A percentile compares a stretch with the other conserved stretches of the same genome.
Conservation (phyloP, 2,888 invertebrate species). For the Meiosimyza platycephala region DNA sequence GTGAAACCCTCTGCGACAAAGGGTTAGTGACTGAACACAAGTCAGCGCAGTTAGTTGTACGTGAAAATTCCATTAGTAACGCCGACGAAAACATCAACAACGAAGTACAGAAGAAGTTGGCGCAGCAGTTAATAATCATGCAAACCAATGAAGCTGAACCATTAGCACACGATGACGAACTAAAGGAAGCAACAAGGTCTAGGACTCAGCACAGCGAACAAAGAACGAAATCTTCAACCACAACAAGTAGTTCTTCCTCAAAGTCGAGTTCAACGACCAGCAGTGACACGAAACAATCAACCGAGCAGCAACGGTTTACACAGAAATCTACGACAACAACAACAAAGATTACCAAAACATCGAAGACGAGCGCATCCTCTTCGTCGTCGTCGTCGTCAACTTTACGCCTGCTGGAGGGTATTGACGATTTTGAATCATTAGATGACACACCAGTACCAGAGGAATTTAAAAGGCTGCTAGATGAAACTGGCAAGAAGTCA, state of each 20-base stretch:
- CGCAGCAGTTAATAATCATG: not conserved
- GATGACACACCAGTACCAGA: conserved; percentile 40
- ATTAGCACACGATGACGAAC: conserved; percentile 12
- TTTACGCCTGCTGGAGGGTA: conserved; percentile 45
- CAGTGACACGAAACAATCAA: not conserved
- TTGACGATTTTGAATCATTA: conserved; percentile 42
- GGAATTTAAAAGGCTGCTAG: conserved; percentile 39
- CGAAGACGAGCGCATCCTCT: conserved; percentile 36
- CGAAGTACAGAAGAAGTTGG: not conserved
- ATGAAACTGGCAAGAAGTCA: conserved; percentile 25
- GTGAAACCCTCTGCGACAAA: not conserved
- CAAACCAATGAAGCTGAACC: conserved; percentile 13
- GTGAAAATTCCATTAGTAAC: not conserved
- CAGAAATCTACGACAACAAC: conserved; percentile 45
- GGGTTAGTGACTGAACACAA: not conserved
- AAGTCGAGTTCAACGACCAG: conserved; percentile 15
- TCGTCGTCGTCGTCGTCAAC: conserved; percentile 23
- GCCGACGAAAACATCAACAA: not conserved
- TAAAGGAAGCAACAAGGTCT: conserved; percentile 31
- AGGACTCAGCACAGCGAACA: conserved; percentile 26
- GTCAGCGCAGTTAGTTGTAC: conserved; percentile 22
- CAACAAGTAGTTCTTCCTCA: conserved; percentile 22
- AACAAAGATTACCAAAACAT: conserved; percentile 48
- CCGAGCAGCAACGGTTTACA: not conserved
- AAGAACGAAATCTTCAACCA: conserved; percentile 21